Evolutionary conservation across 2,888 invertebrate species (phyloP).

Genomic region (Camponotus fellah): DNA sequence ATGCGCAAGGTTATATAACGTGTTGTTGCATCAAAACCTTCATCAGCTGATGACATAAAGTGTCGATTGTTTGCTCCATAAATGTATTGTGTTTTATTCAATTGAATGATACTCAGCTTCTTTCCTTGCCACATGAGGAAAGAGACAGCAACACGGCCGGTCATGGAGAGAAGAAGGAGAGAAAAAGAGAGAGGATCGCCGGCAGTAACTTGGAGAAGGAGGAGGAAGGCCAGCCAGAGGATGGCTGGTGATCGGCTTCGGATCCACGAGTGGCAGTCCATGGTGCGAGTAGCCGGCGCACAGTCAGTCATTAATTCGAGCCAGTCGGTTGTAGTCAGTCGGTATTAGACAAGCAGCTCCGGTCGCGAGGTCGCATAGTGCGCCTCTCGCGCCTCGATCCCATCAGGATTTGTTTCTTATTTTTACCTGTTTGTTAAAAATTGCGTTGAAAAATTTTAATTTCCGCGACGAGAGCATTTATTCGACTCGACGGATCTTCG

Average conservation of each 20-base stretch:
- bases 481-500: background rate
- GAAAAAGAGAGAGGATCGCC: constrained; percentile 70
- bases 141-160: constrained; percentile 41
- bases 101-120: constrained; percentile 26
- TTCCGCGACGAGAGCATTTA: constrained; percentile 3
- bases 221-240: constrained; percentile 74
- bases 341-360: constrained; percentile 58
- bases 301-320: constrained; percentile 68
- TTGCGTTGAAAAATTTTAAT: constrained; percentile 29
- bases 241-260: constrained; percentile 76
- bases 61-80: constrained; percentile 24
- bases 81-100: constrained; percentile 19
- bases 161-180: constrained; percentile 45
- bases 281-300: constrained; percentile 71
- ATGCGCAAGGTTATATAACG: constrained; percentile 5
- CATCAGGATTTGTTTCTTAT: constrained; percentile 34
- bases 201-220: constrained; percentile 70
- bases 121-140: constrained; percentile 26
- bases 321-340: constrained; percentile 65
- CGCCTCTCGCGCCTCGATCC: constrained; percentile 62
- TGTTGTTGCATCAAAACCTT: constrained; percentile 20
- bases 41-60: constrained; percentile 35
- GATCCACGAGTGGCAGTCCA: constrained; percentile 77
- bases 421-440: background rate
- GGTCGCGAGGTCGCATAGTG: constrained; percentile 64